Conservation (phyloP, 2,797 vertebrate genomes). For the Eulemur albifrons region DNA sequence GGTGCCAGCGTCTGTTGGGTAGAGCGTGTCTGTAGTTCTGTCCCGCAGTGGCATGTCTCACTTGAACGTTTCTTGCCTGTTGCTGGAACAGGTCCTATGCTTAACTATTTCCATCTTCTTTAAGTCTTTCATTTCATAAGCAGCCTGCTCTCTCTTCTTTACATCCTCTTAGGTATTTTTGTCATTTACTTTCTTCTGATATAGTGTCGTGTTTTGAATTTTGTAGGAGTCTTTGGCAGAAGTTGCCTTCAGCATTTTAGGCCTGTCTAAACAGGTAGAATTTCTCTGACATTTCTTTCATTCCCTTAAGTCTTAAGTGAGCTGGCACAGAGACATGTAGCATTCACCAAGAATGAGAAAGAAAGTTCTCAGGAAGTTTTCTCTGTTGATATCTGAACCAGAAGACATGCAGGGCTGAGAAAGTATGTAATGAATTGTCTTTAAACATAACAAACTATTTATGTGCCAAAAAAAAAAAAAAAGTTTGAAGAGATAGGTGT, state of each 20-base stretch:
- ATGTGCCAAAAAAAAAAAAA: neutral
- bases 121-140: neutral
- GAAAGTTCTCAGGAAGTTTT: neutral
- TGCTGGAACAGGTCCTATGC: neutral
- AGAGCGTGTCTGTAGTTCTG: neutral
- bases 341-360: neutral
- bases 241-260: neutral
- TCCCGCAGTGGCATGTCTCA: neutral
- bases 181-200: neutral
- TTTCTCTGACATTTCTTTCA: neutral
- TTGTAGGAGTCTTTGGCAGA: neutral
- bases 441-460: neutral
- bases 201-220: neutral
- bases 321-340: neutral
- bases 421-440: neutral
- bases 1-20: neutral
- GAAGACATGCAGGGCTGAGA: neutral
- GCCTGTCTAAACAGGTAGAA: conserved; percentile 35
- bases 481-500: neutral
- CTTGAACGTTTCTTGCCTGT: neutral
- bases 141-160: neutral
- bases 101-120: neutral
- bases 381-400: conserved; percentile 22
- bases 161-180: neutral
- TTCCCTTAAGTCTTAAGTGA: neutral